phyloP scores from a whole-genome alignment of 2,113 vertebrate species.

The Nycticorax nycticorax region DNA sequence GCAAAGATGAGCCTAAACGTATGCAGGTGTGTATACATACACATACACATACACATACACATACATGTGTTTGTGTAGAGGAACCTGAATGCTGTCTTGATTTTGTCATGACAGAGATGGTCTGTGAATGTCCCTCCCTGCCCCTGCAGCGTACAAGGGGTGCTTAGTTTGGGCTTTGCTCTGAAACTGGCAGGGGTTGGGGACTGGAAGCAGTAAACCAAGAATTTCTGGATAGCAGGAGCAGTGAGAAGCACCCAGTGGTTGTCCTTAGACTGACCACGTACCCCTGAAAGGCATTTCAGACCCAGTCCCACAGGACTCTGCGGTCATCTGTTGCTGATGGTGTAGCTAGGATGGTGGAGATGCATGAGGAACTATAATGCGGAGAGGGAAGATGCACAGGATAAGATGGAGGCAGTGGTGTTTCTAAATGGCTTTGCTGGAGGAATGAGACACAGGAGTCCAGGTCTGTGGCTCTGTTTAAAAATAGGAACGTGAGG shows the following conservation, averaged over 20 bases:
- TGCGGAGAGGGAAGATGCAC: not conserved
- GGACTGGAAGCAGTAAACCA: constrained; percentile 75
- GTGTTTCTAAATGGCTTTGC: not conserved
- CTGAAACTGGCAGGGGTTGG: constrained; percentile 13
- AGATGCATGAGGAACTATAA: not conserved
- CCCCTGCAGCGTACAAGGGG: constrained; percentile 15
- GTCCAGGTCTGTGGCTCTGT: not conserved
- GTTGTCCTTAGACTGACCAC: constrained; percentile 74
- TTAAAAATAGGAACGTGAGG: not conserved
- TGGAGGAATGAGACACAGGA: not conserved
- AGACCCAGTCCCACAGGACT: not conserved
- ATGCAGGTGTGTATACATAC: not conserved
- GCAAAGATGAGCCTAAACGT: not conserved
- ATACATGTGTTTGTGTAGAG: not conserved
- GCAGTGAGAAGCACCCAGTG: constrained; percentile 68
- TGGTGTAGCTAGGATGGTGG: not conserved
- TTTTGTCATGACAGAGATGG: not conserved
- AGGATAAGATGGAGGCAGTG: not conserved
- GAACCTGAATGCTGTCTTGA: not conserved
- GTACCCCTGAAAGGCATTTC: constrained; percentile 72
- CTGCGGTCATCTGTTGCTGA: not conserved
- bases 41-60: not conserved
- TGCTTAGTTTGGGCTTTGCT: constrained; percentile 53
- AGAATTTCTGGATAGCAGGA: constrained; percentile 69
- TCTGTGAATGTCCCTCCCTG: not conserved